phyloP scores from a whole-genome alignment of 2,888 invertebrate species.

The Hemicrepidius hirtus region DNA sequence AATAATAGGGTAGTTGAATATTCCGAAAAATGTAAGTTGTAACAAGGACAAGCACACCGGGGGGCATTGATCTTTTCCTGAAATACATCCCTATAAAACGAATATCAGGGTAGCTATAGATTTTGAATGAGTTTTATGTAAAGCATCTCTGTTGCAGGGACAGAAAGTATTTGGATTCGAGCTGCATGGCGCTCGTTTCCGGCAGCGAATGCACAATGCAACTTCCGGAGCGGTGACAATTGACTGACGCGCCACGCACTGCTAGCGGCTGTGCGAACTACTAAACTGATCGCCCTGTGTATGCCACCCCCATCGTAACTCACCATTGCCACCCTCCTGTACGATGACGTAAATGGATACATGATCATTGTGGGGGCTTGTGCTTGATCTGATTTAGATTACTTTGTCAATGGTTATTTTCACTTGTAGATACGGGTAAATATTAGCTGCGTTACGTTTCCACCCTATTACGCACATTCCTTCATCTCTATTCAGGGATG shows the following conservation, averaged over 20 bases:
- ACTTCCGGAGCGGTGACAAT: conserved; percentile 67
- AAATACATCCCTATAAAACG: conserved; percentile 30
- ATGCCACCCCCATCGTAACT: conserved; percentile 48
- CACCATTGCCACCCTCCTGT: conserved; percentile 46
- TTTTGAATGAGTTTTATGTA: conserved; percentile 46
- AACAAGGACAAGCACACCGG: conserved; percentile 1
- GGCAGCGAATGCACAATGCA: conserved; percentile 70
- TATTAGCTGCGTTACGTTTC: conserved; percentile 11
- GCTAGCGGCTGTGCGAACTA: conserved; percentile 61
- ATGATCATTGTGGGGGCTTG: conserved; percentile 61
- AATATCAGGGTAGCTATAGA: conserved; percentile 30
- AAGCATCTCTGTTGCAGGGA: conserved; percentile 48
- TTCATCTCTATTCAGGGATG: background rate
- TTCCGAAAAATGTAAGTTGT: background rate
- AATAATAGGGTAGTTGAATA: background rate
- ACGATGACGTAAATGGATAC: conserved; percentile 56
- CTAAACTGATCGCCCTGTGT: conserved; percentile 58
- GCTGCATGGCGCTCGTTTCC: conserved; percentile 70
- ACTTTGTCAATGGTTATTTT: conserved; percentile 55
- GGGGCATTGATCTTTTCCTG: conserved; percentile 34
- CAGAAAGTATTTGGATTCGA: conserved; percentile 61
- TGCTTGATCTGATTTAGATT: conserved; percentile 63
- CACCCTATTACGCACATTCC: conserved; percentile 5
- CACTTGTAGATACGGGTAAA: conserved; percentile 39
- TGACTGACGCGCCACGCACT: conserved; percentile 71